Base-by-base conservation (phyloP, 2,888 invertebrate species). In the Noctuana brunneofusca region DNA sequence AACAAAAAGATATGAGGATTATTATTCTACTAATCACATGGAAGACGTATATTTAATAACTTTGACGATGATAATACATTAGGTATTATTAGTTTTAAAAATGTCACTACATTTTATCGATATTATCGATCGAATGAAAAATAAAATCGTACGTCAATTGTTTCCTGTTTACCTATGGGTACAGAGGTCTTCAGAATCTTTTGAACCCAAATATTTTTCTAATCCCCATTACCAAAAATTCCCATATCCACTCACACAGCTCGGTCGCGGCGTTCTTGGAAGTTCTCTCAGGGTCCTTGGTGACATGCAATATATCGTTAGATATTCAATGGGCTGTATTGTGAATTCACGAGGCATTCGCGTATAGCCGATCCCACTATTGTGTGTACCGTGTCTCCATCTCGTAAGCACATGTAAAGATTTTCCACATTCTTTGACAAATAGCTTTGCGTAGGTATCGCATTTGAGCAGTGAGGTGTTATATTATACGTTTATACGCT, bases 321-420 rank as follows among this genome's bases (percentile, higher is more conserved):
- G 68, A 65, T 69, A 73, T 73, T 80, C 73, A 78, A 78, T 75
- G 68, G 76, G 64, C 50, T 24, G 32, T 71, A 75, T 75, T 69
- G 74, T 75, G 75, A 75, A 76, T 76, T 72, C 75, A 76, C 75
- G 70, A 74, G 60, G 71, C 73, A 77, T 78, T 71, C 75, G 72
- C 75, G 69, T 71, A 75, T 68, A 63, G 77, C 80, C 83, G 72
- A 79, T 78, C 81, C 80, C 79, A 78, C 79, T 72, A 83, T 82
- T 83, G 52, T 46, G 58, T 59, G 22, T 53, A 1, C 48, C 16
- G 43, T 32, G 12, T 4, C 35, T 35, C 54, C 54, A 41, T 41
- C 38, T 41, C 11, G 41, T 16, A 27, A 22, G 16, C 14, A 55
- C 14, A 54, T 53, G 35, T 53, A 20, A 5, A 35, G 53, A 53